Evolutionary conservation across 30 jellyfish, hydroid and myxozoan species (phyloP).

Genomic region (Aurelia sp.): DNA sequence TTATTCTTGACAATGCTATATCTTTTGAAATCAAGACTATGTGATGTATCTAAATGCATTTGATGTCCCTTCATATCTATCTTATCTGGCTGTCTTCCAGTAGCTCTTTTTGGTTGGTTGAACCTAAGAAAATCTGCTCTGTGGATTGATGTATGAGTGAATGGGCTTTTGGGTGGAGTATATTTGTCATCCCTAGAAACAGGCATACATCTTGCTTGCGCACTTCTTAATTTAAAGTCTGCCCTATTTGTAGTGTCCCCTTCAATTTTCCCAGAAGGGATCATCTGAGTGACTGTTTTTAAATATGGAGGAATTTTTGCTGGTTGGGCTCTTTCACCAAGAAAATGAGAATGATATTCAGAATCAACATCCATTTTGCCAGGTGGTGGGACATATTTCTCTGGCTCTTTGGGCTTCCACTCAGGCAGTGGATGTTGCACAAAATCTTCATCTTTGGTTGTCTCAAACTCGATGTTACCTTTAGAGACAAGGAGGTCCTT

Average conservation of each 20-base stretch:
- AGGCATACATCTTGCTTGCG: constrained; percentile 24
- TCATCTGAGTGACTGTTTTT: constrained; percentile 50
- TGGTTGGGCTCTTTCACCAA: constrained; percentile 55
- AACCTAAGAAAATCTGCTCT: constrained; percentile 61
- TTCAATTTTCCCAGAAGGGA: constrained; percentile 64
- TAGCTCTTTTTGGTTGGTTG: constrained; percentile 52
- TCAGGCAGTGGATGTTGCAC: constrained; percentile 29
- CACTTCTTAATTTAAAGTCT: constrained; percentile 46
- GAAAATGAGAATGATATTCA: constrained; percentile 57
- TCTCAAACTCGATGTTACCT: constrained; percentile 44
- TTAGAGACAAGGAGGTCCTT: constrained; percentile 47
- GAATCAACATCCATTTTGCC: constrained; percentile 64
- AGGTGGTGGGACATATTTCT: constrained; percentile 47
- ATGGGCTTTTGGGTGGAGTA: constrained; percentile 75
- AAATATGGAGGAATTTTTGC: constrained; percentile 61
- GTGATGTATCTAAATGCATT: constrained; percentile 51
- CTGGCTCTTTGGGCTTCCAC: constrained; percentile 38
- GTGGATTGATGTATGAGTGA: constrained; percentile 48
- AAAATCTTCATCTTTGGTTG: constrained; percentile 45
- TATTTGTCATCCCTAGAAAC: constrained; percentile 30
- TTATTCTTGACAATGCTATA: constrained; percentile 29
- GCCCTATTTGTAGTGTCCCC: constrained; percentile 33
- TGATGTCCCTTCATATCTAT: constrained; percentile 38
- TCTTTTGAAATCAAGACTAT: constrained; percentile 31
- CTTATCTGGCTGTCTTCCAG: constrained; percentile 73